Conservation (phyloP, 2,113 vertebrate genomes). For the Cyprinodon variegatus region DNA sequence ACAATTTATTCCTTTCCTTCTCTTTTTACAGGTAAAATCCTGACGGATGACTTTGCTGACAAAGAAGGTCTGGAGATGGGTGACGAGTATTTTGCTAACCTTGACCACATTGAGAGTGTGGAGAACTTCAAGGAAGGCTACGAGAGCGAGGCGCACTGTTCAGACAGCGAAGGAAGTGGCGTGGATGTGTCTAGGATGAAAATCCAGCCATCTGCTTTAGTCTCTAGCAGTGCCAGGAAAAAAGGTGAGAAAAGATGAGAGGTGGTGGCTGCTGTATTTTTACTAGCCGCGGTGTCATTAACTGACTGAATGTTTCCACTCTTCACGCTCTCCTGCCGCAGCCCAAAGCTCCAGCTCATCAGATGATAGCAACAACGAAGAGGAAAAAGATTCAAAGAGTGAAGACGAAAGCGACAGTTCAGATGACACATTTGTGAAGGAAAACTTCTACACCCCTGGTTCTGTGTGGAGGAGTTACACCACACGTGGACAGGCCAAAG, state of each 20-base stretch:
- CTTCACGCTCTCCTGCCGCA: constrained; percentile 16
- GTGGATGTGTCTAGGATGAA: constrained; percentile 88
- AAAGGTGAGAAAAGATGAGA: constrained; percentile 59
- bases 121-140: constrained; percentile 99
- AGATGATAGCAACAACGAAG: constrained; percentile 81
- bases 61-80: constrained; percentile 98
- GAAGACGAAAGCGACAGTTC: constrained; percentile 95
- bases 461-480: constrained; percentile 96
- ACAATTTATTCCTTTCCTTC: background rate
- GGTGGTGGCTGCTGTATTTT: background rate
- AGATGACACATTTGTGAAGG: constrained; percentile 94
- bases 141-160: constrained; percentile 93
- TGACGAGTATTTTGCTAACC: constrained; percentile 95
- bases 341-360: constrained; percentile 69
- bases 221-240: constrained; percentile 62
- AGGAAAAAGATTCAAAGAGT: constrained; percentile 88
- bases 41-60: constrained; percentile 96
- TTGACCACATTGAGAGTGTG: constrained; percentile 98
- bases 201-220: constrained; percentile 64
- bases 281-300: background rate
- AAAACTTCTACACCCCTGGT: constrained; percentile 86
- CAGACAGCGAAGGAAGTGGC: constrained; percentile 92
- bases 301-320: background rate
- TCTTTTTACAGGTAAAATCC: constrained; percentile 87
- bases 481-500: constrained; percentile 91